A percentile compares a stretch with the other conserved stretches of the same genome.
These are phyloP conservation scores for Aphidoletes aphidimyza DNA, from an alignment of 2,888 invertebrate species.

Conservation along the genomic window DNA sequence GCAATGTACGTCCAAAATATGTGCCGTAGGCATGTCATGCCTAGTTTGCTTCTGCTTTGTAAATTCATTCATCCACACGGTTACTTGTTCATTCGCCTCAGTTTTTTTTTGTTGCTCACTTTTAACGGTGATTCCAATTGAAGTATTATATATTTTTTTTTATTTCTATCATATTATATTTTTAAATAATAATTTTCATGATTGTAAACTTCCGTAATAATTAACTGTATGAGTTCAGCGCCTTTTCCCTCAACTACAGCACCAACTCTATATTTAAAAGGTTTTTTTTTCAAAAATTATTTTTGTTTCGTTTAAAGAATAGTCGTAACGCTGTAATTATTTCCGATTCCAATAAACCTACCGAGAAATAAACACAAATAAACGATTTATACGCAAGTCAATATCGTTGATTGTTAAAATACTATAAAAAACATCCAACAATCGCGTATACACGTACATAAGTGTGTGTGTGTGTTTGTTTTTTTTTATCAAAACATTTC, in stretches of 20 bases:
- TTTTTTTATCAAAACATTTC: conserved; percentile 3
- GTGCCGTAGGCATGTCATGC: conserved; percentile 46
- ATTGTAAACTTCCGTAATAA: conserved; percentile 48
- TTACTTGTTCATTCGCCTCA: conserved; percentile 1
- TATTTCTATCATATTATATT: neutral
- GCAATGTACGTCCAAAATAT: conserved; percentile 10
- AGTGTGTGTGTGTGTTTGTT: neutral
- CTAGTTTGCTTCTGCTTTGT: conserved; percentile 1
- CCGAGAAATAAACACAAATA: neutral
- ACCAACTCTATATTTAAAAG: neutral
- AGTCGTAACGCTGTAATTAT: conserved; percentile 22
- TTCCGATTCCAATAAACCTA: conserved; percentile 24
- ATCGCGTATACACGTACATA: neutral
- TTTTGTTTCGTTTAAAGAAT: neutral
- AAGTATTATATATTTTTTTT: neutral
- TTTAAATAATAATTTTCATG: conserved; percentile 46
- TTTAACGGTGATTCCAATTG: too few relatives aligned
- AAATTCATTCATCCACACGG: conserved; percentile 8
- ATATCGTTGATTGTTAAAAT: too few relatives aligned
- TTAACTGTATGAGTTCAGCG: conserved; percentile 44
- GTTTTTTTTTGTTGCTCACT: neutral
- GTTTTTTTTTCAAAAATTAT: neutral
- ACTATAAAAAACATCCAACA: neutral
- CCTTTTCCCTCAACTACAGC: neutral
- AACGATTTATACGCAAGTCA: neutral